phyloP scores from a whole-genome alignment of 2,113 vertebrate species.

The Lampris incognitus region DNA sequence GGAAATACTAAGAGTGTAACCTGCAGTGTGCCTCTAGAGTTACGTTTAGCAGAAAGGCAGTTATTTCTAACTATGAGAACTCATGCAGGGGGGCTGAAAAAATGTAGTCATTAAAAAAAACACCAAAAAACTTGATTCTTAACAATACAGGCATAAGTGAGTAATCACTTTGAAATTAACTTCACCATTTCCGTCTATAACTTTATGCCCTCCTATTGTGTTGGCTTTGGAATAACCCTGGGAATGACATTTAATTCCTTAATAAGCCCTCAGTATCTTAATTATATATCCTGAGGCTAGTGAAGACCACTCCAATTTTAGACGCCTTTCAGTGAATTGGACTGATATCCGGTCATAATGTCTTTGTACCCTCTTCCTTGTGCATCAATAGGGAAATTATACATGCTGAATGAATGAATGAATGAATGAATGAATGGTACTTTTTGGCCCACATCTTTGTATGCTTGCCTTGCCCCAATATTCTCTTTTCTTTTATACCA shows the following conservation, averaged over 20 bases:
- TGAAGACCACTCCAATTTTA: constrained; percentile 11
- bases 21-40: background rate
- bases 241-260: constrained; percentile 61
- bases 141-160: background rate
- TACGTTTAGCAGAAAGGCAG: background rate
- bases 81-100: too few relatives aligned
- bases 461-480: constrained; percentile 17
- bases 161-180: constrained; percentile 60
- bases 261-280: constrained; percentile 54
- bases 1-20: background rate
- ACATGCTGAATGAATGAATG: constrained; percentile 35
- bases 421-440: constrained; percentile 40
- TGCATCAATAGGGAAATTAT: constrained; percentile 30
- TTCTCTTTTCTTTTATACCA: constrained; percentile 24
- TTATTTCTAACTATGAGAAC: too few relatives aligned
- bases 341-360: constrained; percentile 45
- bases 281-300: constrained; percentile 48
- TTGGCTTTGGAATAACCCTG: constrained; percentile 31
- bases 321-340: background rate
- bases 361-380: constrained; percentile 37
- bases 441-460: constrained; percentile 18
- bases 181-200: constrained; percentile 42
- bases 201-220: constrained; percentile 38
- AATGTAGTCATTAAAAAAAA: too few relatives aligned
- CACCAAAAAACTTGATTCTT: background rate